Evolutionary conservation across 2,797 vertebrate species (phyloP).

Genomic region (Megaceryle alcyon): DNA sequence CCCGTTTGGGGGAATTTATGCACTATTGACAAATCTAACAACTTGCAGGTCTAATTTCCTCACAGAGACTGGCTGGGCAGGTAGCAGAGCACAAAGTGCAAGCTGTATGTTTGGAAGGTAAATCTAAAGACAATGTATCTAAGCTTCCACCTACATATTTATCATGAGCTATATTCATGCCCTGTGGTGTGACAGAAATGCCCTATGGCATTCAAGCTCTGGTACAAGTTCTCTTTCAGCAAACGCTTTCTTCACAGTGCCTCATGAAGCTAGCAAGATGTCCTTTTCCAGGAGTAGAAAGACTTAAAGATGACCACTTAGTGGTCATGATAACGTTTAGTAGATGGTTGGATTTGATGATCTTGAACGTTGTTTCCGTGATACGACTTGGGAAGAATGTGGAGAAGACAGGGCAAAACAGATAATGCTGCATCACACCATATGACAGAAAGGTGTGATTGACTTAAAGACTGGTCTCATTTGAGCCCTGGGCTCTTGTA

Average conservation of each 20-base stretch:
- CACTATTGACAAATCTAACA: not conserved
- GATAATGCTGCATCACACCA: not conserved
- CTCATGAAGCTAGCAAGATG: not conserved
- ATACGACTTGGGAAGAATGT: not conserved
- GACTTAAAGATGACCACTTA: not conserved
- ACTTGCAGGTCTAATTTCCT: not conserved
- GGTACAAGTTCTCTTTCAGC: not conserved
- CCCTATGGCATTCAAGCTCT: not conserved
- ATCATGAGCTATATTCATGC: not conserved
- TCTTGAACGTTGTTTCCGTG: too few relatives aligned
- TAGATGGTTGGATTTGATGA: too few relatives aligned
- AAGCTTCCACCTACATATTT: not conserved
- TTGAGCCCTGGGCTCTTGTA: not conserved
- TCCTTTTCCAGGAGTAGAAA: not conserved
- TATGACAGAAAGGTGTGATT: not conserved
- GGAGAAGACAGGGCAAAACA: not conserved
- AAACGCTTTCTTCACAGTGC: not conserved
- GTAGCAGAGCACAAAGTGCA: not conserved
- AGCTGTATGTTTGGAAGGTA: not conserved
- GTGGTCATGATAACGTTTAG: too few relatives aligned
- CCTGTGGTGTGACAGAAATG: not conserved
- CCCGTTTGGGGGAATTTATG: not conserved
- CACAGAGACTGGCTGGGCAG: not conserved
- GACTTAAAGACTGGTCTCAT: not conserved
- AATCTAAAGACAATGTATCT: not conserved